A percentile compares a stretch with the other conserved stretches of the same genome.
Conservation (phyloP, 1,140 invertebrate species). For the Drosophila repleta region DNA sequence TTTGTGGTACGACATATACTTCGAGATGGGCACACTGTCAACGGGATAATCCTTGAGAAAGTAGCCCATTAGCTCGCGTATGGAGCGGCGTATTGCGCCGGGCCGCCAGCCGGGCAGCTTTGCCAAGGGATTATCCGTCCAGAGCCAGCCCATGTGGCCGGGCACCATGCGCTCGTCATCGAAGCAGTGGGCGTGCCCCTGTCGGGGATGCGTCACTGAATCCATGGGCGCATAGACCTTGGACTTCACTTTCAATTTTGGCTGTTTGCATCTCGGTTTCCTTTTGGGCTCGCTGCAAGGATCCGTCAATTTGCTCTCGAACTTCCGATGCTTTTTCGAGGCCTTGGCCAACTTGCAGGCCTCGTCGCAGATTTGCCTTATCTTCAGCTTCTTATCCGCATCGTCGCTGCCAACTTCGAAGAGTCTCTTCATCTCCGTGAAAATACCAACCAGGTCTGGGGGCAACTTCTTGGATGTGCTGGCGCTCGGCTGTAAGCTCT, state of each 20-base stretch:
- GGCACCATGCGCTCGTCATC: slow-evolving; percentile 53
- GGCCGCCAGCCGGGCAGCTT: slow-evolving; percentile 65
- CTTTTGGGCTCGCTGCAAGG: neutral
- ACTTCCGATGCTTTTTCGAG: neutral
- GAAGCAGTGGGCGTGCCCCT: slow-evolving; percentile 13
- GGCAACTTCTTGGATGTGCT: neutral
- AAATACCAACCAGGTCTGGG: slow-evolving; percentile 51
- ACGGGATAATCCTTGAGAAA: slow-evolving; percentile 74
- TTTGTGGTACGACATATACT: slow-evolving; percentile 62
- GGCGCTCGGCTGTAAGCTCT: neutral
- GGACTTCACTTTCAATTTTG: slow-evolving; percentile 24
- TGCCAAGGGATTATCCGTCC: slow-evolving; percentile 62
- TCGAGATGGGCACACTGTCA: slow-evolving; percentile 64
- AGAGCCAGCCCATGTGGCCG: slow-evolving; percentile 82
- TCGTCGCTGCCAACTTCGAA: slow-evolving; percentile 29
- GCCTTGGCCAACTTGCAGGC: slow-evolving; percentile 42
- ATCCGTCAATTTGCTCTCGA: neutral
- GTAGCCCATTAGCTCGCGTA: slow-evolving; percentile 73
- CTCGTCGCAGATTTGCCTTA: slow-evolving; percentile 53
- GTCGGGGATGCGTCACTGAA: neutral
- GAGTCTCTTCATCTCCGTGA: slow-evolving; percentile 59
- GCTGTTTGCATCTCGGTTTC: neutral
- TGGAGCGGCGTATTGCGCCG: slow-evolving; percentile 72
- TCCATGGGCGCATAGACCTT: slow-evolving; percentile 30
- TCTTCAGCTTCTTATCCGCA: neutral